Conservation (phyloP, 2,888 invertebrate species). For the Cordilura impudica region DNA sequence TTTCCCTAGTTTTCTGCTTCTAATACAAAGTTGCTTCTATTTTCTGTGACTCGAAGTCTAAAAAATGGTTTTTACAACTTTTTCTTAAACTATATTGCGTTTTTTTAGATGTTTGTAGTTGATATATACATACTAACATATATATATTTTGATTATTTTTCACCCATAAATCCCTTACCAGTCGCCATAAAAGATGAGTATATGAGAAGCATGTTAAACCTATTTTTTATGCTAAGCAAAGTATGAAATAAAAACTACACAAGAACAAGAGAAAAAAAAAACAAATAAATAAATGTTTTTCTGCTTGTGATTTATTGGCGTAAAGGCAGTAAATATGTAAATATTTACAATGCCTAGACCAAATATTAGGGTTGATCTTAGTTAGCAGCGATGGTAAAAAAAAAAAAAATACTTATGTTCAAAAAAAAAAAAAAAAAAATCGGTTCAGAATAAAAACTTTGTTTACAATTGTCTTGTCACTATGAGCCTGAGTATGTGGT, state of each 20-base stretch:
- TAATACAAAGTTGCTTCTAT: conserved; percentile 8
- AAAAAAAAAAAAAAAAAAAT: no score
- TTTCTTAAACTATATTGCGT: background rate
- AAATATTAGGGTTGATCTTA: background rate
- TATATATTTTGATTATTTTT: conserved; percentile 5
- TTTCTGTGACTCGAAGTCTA: background rate
- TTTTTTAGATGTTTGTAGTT: conserved; percentile 13
- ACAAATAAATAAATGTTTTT: conserved; percentile 37
- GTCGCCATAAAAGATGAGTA: conserved; percentile 52
- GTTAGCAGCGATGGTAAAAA: background rate
- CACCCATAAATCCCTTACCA: conserved; percentile 55
- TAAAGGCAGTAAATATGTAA: conserved; percentile 55
- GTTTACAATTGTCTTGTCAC: no score
- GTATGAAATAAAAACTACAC: conserved; percentile 33
- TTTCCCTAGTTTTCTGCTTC: background rate
- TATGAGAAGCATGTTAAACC: conserved; percentile 32
- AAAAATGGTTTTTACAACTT: conserved; percentile 5
- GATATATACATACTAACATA: conserved; percentile 16
- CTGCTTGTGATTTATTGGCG: conserved; percentile 59
- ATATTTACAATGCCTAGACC: conserved; percentile 52
- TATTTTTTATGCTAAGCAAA: conserved; percentile 48
- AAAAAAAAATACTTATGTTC: background rate
- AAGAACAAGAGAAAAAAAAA: conserved; percentile 1
- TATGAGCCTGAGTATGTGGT: no score
- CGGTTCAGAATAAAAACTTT: no score